Conservation (phyloP, 1,140 invertebrate genomes). For the Leptopilina boulardi region DNA sequence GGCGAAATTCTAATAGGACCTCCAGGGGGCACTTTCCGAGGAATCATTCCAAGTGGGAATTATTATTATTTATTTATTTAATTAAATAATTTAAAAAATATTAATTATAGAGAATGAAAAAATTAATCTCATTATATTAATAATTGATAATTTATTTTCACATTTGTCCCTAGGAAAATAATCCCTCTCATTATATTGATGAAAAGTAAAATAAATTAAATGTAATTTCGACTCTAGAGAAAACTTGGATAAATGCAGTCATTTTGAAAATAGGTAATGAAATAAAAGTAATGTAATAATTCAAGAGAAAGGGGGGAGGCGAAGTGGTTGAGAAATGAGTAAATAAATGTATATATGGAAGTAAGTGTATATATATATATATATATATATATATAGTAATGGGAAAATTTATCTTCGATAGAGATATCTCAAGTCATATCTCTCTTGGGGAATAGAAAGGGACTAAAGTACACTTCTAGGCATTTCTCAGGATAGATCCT, state of each 20-base stretch:
- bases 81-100: too few relatives aligned
- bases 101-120: too few relatives aligned
- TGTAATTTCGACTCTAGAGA: too few relatives aligned
- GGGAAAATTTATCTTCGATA: slow-evolving; percentile 18
- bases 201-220: too few relatives aligned
- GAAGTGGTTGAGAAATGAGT: not conserved
- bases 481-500: slow-evolving; percentile 32
- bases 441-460: slow-evolving; percentile 29
- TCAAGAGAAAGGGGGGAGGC: not conserved
- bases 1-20: too few relatives aligned
- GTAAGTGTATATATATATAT: not conserved
- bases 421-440: slow-evolving; percentile 23
- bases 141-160: too few relatives aligned
- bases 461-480: slow-evolving; percentile 28
- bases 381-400: slow-evolving; percentile 3
- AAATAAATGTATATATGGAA: not conserved
- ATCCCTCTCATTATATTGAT: too few relatives aligned
- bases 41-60: too few relatives aligned
- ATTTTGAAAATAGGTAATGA: not conserved
- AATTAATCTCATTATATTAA: too few relatives aligned
- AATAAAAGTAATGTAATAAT: not conserved
- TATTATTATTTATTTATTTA: too few relatives aligned
- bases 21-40: too few relatives aligned
- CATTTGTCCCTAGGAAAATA: too few relatives aligned
- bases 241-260: not conserved